These are phyloP conservation scores for Agrypnus murinus DNA, from an alignment of 2,888 invertebrate species.

Conservation along the genomic window DNA sequence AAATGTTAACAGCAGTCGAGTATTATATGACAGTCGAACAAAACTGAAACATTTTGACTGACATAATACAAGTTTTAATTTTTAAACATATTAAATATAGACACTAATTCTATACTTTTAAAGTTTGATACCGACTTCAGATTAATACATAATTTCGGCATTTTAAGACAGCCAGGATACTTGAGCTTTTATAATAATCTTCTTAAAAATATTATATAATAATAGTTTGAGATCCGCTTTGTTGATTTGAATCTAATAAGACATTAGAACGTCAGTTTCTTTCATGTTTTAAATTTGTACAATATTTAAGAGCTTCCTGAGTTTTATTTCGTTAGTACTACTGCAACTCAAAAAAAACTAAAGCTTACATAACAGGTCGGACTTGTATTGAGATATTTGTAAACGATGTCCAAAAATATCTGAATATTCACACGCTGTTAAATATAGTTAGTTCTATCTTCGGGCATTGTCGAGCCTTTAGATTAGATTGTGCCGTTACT, in stretches of 20 bases:
- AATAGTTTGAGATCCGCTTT: constrained; percentile 27
- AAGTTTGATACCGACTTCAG: constrained; percentile 29
- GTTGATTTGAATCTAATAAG: constrained; percentile 16
- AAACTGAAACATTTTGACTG: neutral
- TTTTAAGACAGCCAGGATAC: constrained; percentile 1
- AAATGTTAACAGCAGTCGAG: too few relatives aligned
- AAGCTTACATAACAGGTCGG: too few relatives aligned
- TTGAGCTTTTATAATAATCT: constrained; percentile 39
- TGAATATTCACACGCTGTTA: constrained; percentile 3
- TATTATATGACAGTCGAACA: too few relatives aligned
- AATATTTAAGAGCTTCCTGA: constrained; percentile 4
- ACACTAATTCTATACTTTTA: constrained; percentile 12
- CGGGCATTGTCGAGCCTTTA: neutral
- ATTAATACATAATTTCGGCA: constrained; percentile 10
- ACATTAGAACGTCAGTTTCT: constrained; percentile 29
- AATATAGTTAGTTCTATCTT: constrained; percentile 12
- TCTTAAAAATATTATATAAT: constrained; percentile 34
- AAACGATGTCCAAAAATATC: neutral
- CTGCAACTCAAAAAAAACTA: too few relatives aligned
- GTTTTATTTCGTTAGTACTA: neutral
- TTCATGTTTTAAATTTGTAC: neutral
- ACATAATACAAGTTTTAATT: constrained; percentile 7
- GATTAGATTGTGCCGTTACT: constrained; percentile 12
- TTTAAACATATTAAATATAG: constrained; percentile 7
- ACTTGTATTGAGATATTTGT: too few relatives aligned